Percentiles rank a stretch among this genome's conserved stretches.
These are phyloP conservation scores for Vanessa tameamea DNA, from an alignment of 1,140 invertebrate genomes.

Conservation along the genomic window DNA sequence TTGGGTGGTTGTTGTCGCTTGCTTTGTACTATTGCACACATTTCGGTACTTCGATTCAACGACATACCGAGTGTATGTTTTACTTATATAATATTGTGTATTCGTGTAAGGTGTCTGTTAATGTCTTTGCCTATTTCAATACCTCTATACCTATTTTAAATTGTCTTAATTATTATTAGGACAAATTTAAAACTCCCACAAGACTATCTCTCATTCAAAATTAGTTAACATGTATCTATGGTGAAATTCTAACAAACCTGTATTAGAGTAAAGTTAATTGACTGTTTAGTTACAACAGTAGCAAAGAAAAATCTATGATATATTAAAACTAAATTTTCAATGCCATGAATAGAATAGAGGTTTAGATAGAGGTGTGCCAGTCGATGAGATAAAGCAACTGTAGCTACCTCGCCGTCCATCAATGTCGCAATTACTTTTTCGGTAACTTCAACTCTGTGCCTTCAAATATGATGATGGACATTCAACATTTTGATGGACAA, in stretches of 20 bases:
- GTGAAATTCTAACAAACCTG: conserved; percentile 49
- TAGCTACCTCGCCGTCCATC: conserved; percentile 55
- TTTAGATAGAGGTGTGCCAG: conserved; percentile 64
- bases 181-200: background rate
- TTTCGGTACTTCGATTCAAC: too few species aligned
- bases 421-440: conserved; percentile 17
- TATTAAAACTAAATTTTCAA: conserved; percentile 65
- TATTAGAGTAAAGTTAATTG: conserved; percentile 71
- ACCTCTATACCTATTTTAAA: background rate
- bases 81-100: background rate
- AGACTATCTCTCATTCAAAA: background rate
- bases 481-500: conserved; percentile 42
- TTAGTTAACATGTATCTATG: conserved; percentile 54
- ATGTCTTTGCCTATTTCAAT: background rate
- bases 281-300: conserved; percentile 76
- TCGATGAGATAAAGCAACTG: conserved; percentile 63
- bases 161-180: conserved; percentile 5
- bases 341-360: conserved; percentile 63
- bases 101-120: background rate
- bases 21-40: too few species aligned
- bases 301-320: conserved; percentile 66
- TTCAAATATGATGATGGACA: background rate
- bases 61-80: background rate
- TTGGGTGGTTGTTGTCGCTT: too few species aligned
- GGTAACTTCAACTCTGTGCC: too few species aligned